Base-by-base conservation (phyloP, 2,113 vertebrate genomes). In the Axis porcinus region DNA sequence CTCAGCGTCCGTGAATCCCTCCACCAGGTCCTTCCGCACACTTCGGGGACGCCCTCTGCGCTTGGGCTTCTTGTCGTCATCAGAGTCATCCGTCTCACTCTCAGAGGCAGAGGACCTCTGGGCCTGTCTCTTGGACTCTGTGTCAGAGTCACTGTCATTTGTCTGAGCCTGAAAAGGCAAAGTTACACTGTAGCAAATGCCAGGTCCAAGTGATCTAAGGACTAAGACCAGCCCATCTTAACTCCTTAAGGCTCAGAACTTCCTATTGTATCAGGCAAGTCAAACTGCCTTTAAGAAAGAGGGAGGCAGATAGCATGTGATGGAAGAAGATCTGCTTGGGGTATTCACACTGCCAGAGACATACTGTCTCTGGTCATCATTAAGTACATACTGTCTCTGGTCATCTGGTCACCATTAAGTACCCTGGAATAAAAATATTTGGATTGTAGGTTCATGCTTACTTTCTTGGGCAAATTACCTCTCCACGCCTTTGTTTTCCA, bases 91-190 rank as follows among this genome's bases (percentile, higher is more conserved):
- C 0, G 99, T 99, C 98, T 99, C 99, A 0, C 99, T 99, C 50
- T 99, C 99, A 0, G 99, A 99, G 21, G 99, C 99, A 0, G 99
- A 99, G 0, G 99, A 99, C 25, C 99, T 99, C 97, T 99, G 99
- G 2, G 99, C 98, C 98, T 99, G 99, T 86, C 99, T 99, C 98
- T 99, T 99, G 30, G 99, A 99, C 94, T 99, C 99, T 6, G 99
- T 99, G 67, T 99, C 99, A 0, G 99, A 99, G 94, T 99, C 99
- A 16, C 99, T 99, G 95, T 99, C 99, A 57, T 99, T 99, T 81
- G 99, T 99, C 97, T 99, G 99, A 91, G 99, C 99, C 99, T 99
- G 98, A 60, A 92, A 27, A 58, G 1, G 92, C 60, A 95, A 86
- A 92, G 74, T 14, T 23, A 30, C n/a, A 62, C 6, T 82, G 36